Conservation (phyloP, 1,140 invertebrate species). For the Cryptotermes secundus region DNA sequence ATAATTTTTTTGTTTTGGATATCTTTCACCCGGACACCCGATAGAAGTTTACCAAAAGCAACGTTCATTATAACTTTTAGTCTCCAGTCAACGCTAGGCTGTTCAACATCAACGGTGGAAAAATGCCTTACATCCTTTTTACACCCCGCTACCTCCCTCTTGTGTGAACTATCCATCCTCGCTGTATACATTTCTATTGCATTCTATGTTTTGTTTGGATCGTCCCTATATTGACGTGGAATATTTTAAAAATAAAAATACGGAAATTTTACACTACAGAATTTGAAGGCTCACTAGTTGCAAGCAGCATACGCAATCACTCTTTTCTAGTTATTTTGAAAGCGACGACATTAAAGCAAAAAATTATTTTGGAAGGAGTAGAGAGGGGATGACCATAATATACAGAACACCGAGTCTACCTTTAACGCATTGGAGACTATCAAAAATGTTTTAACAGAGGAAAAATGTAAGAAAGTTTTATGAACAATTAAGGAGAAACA, state of each 20-base stretch:
- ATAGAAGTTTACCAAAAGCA: no score
- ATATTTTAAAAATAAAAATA: not conserved
- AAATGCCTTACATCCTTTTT: no score
- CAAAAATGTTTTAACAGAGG: not conserved
- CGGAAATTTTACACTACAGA: not conserved
- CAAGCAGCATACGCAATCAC: not conserved
- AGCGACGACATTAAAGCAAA: not conserved
- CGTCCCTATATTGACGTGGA: not conserved
- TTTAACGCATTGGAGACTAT: not conserved
- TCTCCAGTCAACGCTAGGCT: no score
- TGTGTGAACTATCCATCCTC: no score
- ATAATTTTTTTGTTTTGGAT: no score
- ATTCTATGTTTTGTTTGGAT: not conserved
- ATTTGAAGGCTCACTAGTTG: not conserved
- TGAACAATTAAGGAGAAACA: not conserved
- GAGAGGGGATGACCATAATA: not conserved
- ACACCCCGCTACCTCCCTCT: no score
- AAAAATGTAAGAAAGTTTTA: not conserved
- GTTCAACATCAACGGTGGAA: no score
- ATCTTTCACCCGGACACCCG: no score
- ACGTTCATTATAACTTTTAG: no score
- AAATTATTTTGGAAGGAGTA: constrained; percentile 1
- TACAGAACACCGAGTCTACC: not conserved
- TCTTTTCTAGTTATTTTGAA: not conserved
- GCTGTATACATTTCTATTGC: not conserved